A percentile compares a stretch with the other conserved stretches of the same genome.
phyloP scores from a whole-genome alignment of 30 jellyfish, hydroid and myxozoan genomes.

The Hydra vulgaris region DNA sequence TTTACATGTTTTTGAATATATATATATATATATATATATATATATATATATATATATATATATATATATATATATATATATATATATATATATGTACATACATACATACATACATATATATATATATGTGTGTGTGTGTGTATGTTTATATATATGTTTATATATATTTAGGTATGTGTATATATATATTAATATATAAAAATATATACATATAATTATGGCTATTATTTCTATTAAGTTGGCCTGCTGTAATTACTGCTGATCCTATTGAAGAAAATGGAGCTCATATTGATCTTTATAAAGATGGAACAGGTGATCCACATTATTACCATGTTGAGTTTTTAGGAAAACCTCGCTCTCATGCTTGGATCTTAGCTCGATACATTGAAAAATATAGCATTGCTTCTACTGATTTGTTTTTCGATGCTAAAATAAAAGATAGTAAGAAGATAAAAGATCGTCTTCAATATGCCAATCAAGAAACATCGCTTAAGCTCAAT shows the following conservation, averaged over 20 bases:
- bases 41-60: too few species aligned
- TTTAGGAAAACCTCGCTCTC: slow-evolving; percentile 26
- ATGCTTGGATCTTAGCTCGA: slow-evolving; percentile 32
- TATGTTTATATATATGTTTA: too few species aligned
- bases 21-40: too few species aligned
- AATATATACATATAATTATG: too few species aligned
- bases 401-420: slow-evolving; percentile 1
- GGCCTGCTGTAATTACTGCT: slow-evolving; percentile 23
- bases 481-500: not conserved
- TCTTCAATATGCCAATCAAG: slow-evolving; percentile 9
- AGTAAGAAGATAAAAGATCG: not conserved
- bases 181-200: too few species aligned
- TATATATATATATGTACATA: too few species aligned
- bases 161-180: too few species aligned
- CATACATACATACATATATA: too few species aligned
- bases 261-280: slow-evolving; percentile 20
- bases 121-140: too few species aligned
- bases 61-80: too few species aligned
- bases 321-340: slow-evolving; percentile 26
- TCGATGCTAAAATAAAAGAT: slow-evolving; percentile 5
- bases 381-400: slow-evolving; percentile 9
- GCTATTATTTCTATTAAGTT: too few species aligned
- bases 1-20: too few species aligned
- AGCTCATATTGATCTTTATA: slow-evolving; percentile 9
- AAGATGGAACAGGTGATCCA: slow-evolving; percentile 32